Evolutionary conservation across 2,888 invertebrate genomes (phyloP).

Genomic region (Thera obeliscata): DNA sequence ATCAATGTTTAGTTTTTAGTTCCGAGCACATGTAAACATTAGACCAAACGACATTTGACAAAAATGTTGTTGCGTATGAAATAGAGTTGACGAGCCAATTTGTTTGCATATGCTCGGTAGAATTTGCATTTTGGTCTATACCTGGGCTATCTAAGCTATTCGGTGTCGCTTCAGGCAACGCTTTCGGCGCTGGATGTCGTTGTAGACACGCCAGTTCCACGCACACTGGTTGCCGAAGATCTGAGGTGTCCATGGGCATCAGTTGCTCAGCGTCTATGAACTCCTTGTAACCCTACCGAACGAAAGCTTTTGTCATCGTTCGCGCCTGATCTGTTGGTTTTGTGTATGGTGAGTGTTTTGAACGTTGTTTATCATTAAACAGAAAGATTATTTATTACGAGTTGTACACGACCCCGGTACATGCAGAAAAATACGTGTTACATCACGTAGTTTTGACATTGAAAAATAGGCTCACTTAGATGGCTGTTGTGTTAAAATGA

Average conservation of each 20-base stretch:
- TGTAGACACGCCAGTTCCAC: conserved; percentile 90
- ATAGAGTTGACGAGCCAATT: conserved; percentile 11
- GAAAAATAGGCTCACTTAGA: not conserved
- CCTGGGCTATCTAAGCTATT: conserved; percentile 82
- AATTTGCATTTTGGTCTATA: conserved; percentile 42
- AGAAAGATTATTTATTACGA: not conserved
- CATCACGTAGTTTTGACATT: not conserved
- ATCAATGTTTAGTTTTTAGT: too few species aligned
- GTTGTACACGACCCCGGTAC: not conserved
- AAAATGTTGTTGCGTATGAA: not conserved
- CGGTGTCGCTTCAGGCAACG: conserved; percentile 79
- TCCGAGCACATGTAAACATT: conserved; percentile 47
- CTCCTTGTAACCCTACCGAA: conserved; percentile 92
- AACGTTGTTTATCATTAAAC: conserved; percentile 1
- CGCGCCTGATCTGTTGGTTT: conserved; percentile 35
- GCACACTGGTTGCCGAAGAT: conserved; percentile 92
- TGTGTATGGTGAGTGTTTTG: conserved; percentile 21
- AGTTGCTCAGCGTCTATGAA: conserved; percentile 95
- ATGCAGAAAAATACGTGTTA: not conserved
- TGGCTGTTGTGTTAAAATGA: not conserved
- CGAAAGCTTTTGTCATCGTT: conserved; percentile 35
- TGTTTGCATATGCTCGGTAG: conserved; percentile 46
- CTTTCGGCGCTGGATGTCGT: conserved; percentile 82
- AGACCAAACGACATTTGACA: conserved; percentile 5
- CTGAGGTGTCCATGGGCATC: conserved; percentile 93